phyloP scores from a whole-genome alignment of 2,888 invertebrate genomes.

The Lepidonotus clava region DNA sequence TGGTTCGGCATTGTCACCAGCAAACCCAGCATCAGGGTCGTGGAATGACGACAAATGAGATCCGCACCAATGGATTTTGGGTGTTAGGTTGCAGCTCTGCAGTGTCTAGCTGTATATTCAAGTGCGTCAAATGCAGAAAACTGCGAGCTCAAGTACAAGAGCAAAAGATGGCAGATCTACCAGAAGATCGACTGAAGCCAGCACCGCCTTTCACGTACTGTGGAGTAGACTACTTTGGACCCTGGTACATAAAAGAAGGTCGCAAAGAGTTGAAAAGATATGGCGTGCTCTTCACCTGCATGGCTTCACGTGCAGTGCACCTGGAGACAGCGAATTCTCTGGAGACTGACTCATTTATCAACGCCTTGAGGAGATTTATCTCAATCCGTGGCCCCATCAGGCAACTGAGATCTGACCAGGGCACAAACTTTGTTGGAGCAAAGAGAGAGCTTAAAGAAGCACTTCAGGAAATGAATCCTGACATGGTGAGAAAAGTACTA shows the following conservation, averaged over 20 bases:
- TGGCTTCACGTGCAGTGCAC: conserved; percentile 36
- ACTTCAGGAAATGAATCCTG: conserved; percentile 49
- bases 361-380: neutral
- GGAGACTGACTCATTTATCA: conserved; percentile 41
- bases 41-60: conserved; percentile 63
- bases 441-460: conserved; percentile 50
- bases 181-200: conserved; percentile 63
- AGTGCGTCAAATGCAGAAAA: conserved; percentile 58
- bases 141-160: neutral
- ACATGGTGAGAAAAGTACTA: conserved; percentile 1
- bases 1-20: conserved; percentile 64
- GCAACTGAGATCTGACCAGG: conserved; percentile 31
- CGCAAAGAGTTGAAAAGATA: conserved; percentile 67
- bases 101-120: conserved; percentile 32
- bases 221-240: conserved; percentile 71
- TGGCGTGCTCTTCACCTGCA: conserved; percentile 64
- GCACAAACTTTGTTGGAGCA: conserved; percentile 57
- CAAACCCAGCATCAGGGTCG: conserved; percentile 62
- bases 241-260: conserved; percentile 66
- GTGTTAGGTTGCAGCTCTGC: conserved; percentile 45
- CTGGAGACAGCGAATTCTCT: conserved; percentile 1
- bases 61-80: conserved; percentile 63
- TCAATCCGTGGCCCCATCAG: neutral
- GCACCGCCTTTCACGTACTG: conserved; percentile 66
- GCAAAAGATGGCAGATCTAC: conserved; percentile 65